Conservation (phyloP, 2,797 vertebrate genomes). For the Lepilemur ruficaudatus region DNA sequence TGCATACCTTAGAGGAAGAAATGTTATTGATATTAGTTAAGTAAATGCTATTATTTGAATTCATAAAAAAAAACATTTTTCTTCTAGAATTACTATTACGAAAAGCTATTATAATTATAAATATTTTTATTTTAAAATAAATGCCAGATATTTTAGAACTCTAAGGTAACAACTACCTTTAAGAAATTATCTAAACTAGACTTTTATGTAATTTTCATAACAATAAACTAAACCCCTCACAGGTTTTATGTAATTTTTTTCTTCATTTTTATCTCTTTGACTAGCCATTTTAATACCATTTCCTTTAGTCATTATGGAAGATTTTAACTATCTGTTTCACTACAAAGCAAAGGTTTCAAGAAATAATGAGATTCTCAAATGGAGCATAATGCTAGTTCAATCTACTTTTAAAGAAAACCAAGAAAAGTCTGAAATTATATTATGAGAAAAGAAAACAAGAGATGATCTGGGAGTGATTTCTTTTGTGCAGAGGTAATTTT, state of each 20-base stretch:
- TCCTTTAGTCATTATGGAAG: not conserved
- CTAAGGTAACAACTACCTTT: constrained; percentile 31
- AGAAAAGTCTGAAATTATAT: not conserved
- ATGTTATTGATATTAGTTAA: constrained; percentile 40
- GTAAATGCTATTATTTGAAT: constrained; percentile 41
- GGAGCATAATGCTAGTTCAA: not conserved
- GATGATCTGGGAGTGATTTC: not conserved
- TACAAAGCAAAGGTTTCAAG: not conserved
- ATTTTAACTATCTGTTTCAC: not conserved
- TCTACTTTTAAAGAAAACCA: not conserved
- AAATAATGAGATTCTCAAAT: not conserved
- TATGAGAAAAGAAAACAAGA: not conserved
- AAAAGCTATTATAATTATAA: constrained; percentile 37
- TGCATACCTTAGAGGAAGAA: constrained; percentile 4
- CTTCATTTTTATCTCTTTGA: not conserved
- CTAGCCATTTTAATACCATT: not conserved
- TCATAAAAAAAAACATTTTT: constrained; percentile 21
- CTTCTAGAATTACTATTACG: not conserved
- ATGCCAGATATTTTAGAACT: constrained; percentile 56
- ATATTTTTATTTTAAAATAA: constrained; percentile 60
- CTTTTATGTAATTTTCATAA: not conserved
- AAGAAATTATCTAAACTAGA: constrained; percentile 9
- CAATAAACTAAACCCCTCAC: not conserved
- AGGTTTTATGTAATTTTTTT: not conserved
- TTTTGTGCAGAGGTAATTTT: not conserved